Evolutionary conservation across 2,888 invertebrate genomes (phyloP), one percentile per base, ranked within the genome.

Genomic region (Drosophila neonasuta): DNA sequence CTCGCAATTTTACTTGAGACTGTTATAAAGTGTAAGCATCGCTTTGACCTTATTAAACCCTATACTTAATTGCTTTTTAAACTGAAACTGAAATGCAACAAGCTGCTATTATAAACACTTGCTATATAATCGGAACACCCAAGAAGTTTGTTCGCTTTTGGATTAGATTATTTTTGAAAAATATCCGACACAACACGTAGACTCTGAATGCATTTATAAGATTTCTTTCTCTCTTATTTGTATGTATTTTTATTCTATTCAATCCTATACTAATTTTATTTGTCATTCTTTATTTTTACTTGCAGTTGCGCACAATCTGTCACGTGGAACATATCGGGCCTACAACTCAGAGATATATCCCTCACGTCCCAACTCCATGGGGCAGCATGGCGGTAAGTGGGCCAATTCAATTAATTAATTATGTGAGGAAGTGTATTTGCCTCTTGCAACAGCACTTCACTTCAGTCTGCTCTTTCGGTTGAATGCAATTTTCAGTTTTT

Each of bases 301-400:
- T 69, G 29, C 83, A 82, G 81, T 73, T 67, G 56, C 80, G n/a
- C 74, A 80, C 51, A 83, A 65, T 55, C 45, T 83, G 34, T 51
- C 59, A 42, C 72, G 86, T 32, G 73, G 70, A 17, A 42, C 74
- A 2, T 80, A 67, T 66, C 80, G 78, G n/a, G 48, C 52, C 41
- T 86, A 68, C 20, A 75, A 62, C 29, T 36, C 67, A 4, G 81
- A 86, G 42, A 51, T 83, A 32, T 83, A 68, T 24, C 4, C 70
- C 11, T 10, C 77, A 6, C 54, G 77, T 34, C 29, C 58, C 56
- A 74, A 50, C 45, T 60, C 65, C n/a, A 41, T 69, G 63, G 66
- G 68, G 50, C 77, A 65, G 45, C 74, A 59, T 66, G 68, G 49
- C 62, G 83, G 81, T 82, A 46, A 83, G 86, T 84, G 50, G n/a